These are phyloP conservation scores for Platycheirus albimanus DNA, from an alignment of 2,888 invertebrate species.

Conservation along the genomic window DNA sequence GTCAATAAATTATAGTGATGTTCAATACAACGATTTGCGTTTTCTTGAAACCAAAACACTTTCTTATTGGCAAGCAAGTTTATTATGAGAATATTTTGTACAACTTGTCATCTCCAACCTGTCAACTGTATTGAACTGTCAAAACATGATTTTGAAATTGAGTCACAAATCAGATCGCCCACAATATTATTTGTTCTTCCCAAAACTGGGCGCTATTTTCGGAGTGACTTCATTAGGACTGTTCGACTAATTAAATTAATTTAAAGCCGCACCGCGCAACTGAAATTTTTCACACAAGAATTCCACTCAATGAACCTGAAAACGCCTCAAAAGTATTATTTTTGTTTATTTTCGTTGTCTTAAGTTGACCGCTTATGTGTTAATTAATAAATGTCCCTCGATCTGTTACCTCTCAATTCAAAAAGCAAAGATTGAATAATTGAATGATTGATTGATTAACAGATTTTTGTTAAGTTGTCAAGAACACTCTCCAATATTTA, in stretches of 20 bases:
- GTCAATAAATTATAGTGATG: too few species aligned
- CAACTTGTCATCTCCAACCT: too few species aligned
- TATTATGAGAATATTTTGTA: too few species aligned
- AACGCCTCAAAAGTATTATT: slow-evolving; percentile 30
- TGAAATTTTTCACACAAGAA: slow-evolving; percentile 13
- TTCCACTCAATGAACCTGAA: slow-evolving; percentile 49
- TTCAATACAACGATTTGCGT: too few species aligned
- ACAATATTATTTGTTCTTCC: slow-evolving; percentile 46
- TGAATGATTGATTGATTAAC: slow-evolving; percentile 62
- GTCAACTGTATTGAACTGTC: too few species aligned
- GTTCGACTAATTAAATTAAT: slow-evolving; percentile 60
- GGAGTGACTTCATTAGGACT: slow-evolving; percentile 60
- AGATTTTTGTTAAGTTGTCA: slow-evolving; percentile 34
- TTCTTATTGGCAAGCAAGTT: too few species aligned
- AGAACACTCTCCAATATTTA: slow-evolving; percentile 9
- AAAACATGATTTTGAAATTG: neutral
- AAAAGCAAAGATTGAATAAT: slow-evolving; percentile 58
- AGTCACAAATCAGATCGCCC: slow-evolving; percentile 47
- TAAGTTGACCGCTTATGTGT: slow-evolving; percentile 58
- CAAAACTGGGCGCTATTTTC: slow-evolving; percentile 53
- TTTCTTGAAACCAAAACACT: too few species aligned
- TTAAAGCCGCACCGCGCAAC: slow-evolving; percentile 19
- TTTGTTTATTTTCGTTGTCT: slow-evolving; percentile 40
- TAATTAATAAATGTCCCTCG: slow-evolving; percentile 65
- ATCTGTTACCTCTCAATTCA: slow-evolving; percentile 42